phyloP scores from a whole-genome alignment of 2,113 vertebrate species.

The Caloenas nicobarica region DNA sequence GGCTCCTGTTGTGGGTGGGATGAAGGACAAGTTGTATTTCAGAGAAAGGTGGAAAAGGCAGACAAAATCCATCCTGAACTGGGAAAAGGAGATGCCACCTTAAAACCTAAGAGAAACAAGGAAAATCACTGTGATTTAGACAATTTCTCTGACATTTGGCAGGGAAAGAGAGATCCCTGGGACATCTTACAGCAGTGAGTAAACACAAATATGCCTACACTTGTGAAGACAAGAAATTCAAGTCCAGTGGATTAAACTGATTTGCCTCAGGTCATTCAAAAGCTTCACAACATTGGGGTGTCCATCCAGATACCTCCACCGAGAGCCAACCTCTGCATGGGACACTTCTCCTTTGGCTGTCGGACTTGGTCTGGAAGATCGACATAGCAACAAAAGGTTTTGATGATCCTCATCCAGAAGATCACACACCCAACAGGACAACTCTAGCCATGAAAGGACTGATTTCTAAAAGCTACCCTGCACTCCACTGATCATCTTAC shows the following conservation, averaged over 20 bases:
- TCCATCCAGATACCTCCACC: not conserved
- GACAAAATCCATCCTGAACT: not conserved
- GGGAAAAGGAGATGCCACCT: not conserved
- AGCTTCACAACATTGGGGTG: not conserved
- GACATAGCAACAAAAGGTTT: fast-evolving
- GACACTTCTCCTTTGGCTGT: not conserved
- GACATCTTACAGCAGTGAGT: fast-evolving
- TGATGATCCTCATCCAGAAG: not conserved
- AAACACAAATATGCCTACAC: not conserved
- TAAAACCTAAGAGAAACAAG: not conserved
- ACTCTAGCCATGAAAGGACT: not conserved
- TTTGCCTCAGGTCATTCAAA: not conserved
- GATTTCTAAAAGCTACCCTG: not conserved
- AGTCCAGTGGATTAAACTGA: not conserved
- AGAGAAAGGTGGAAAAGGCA: not conserved
- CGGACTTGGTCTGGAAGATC: not conserved
- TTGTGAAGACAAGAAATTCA: not conserved
- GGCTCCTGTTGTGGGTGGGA: not conserved
- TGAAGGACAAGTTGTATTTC: fast-evolving
- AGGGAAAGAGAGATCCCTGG: not conserved
- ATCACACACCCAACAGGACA: not conserved
- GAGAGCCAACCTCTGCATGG: not conserved
- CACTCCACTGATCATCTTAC: not conserved
- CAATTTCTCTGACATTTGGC: not conserved
- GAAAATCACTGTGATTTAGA: not conserved